Base-by-base conservation (phyloP, 92 coral and sea anemone species). In the Actinostola sp. region DNA sequence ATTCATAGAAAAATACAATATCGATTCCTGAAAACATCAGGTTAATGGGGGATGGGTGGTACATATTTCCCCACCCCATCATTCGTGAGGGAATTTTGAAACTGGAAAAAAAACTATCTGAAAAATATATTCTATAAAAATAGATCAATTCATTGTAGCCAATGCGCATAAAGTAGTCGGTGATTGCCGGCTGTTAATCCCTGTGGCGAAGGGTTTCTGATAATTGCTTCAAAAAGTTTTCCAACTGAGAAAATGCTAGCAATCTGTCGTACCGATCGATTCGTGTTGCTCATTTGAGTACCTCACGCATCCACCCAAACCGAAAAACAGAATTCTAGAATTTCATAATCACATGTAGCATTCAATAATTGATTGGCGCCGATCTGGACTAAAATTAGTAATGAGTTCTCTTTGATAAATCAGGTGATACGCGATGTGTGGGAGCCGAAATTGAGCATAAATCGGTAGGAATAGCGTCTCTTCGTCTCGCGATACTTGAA, bases 171-270 rank as follows among this genome's bases (percentile, higher is more conserved):
- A 11, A 36, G 11, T 4, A 36, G 42, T 36, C 11, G 61, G 28
- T 54, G 28, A 54, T 54, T 21, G 23, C 63, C 38, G 19, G 19
- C 49, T 23, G n/a, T 42, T 50, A 68, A 2, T 33, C 50, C 74
- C 74, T 48, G 49, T 51, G 38, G 74, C 34, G 74, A 68, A 32
- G 0, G 17, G 4, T 68, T 51, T 68, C 45, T 45, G 41, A 68
- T 68, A 56, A 68, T 68, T 68, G 74, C 74, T 66, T 44, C 61
- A 24, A 21, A 50, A 68, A 68, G 61, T 51, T 50, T 51, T 36
- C 74, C 74, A 68, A 68, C 74, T 49, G 74, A n/a, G 74, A 27
- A 34, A 2, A 30, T 8, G 57, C 20, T 39, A 33, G 54, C 61
- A 32, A 30, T 24, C 62, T 33, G 74, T 43, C 38, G 20, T 11